Evolutionary conservation across 2,113 vertebrate species (phyloP).

Genomic region (Labeo rohita): DNA sequence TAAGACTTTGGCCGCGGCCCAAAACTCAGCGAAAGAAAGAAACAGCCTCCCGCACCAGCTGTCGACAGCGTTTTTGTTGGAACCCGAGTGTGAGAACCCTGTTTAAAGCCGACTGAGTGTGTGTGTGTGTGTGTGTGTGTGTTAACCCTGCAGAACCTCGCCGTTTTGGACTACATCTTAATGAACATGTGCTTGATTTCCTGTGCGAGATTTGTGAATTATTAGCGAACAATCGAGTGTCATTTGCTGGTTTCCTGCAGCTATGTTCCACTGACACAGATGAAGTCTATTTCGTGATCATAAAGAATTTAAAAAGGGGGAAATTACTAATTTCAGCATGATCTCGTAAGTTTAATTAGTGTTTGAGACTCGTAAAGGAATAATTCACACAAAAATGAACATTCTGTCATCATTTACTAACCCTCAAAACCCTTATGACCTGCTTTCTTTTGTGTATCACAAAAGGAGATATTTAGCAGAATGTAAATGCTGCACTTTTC

Average conservation of each 20-base stretch:
- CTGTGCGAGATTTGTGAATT: constrained; percentile 1
- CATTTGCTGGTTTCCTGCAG: constrained; percentile 23
- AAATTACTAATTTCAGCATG: constrained; percentile 3
- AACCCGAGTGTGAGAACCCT: constrained; percentile 43
- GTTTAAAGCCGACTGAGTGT: constrained; percentile 15
- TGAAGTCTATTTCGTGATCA: constrained; percentile 29
- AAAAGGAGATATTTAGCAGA: neutral
- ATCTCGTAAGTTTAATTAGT: constrained; percentile 3
- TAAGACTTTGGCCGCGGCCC: constrained; percentile 56
- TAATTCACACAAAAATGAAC: neutral
- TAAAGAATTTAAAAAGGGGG: constrained; percentile 33
- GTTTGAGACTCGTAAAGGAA: neutral
- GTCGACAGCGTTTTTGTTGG: constrained; percentile 45
- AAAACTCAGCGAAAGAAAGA: constrained; percentile 52
- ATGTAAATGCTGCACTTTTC: neutral
- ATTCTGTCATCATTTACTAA: neutral
- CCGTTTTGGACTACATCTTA: neutral
- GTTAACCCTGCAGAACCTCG: constrained; percentile 23
- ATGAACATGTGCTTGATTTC: constrained; percentile 15
- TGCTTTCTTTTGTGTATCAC: neutral
- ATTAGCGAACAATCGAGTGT: neutral
- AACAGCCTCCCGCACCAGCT: constrained; percentile 52
- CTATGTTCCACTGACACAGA: constrained; percentile 8
- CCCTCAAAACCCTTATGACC: neutral
- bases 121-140: constrained; percentile 30